These are phyloP conservation scores for Seriola aureovittata DNA, from an alignment of 2,113 vertebrate species.

Conservation along the genomic window DNA sequence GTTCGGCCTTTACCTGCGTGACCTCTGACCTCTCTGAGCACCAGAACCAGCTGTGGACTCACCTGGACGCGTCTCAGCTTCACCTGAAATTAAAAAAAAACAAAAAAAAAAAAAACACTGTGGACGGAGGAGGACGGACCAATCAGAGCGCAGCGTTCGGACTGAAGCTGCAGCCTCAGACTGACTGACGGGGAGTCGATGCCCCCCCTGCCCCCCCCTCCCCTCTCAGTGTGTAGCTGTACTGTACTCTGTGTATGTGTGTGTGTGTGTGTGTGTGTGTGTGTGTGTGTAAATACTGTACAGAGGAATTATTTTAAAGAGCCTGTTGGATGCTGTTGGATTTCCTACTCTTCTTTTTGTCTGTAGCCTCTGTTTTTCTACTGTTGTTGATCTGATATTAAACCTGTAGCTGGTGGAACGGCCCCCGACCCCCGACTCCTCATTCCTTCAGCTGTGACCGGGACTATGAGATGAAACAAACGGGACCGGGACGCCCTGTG, in stretches of 20 bases:
- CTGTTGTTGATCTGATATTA: conserved; percentile 84
- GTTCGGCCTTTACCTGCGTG: neutral
- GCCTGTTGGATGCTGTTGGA: conserved; percentile 82
- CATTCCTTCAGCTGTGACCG: conserved; percentile 2
- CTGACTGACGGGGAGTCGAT: conserved; percentile 12
- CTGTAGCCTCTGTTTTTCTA: conserved; percentile 83
- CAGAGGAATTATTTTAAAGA: conserved; percentile 95
- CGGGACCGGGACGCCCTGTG: too few species aligned
- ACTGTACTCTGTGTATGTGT: conserved; percentile 57
- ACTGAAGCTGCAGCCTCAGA: conserved; percentile 27
- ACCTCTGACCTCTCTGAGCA: conserved; percentile 47
- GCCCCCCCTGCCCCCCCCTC: neutral
- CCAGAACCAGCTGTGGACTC: neutral
- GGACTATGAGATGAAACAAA: too few species aligned
- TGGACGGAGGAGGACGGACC: conserved; percentile 56
- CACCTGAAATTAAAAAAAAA: conserved; percentile 11
- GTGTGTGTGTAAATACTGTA: conserved; percentile 95
- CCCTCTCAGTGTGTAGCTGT: conserved; percentile 68
- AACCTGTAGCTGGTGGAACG: conserved; percentile 83
- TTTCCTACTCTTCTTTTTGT: conserved; percentile 77
- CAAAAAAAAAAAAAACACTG: conserved; percentile 45
- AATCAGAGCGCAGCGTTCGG: conserved; percentile 51
- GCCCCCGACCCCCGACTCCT: conserved; percentile 59
- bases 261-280: conserved; percentile 43
- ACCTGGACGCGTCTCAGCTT: conserved; percentile 3